Evolutionary conservation across 2,113 vertebrate species (phyloP), one percentile per base, ranked within the genome.

Genomic region (Leptobrachium leishanense): DNA sequence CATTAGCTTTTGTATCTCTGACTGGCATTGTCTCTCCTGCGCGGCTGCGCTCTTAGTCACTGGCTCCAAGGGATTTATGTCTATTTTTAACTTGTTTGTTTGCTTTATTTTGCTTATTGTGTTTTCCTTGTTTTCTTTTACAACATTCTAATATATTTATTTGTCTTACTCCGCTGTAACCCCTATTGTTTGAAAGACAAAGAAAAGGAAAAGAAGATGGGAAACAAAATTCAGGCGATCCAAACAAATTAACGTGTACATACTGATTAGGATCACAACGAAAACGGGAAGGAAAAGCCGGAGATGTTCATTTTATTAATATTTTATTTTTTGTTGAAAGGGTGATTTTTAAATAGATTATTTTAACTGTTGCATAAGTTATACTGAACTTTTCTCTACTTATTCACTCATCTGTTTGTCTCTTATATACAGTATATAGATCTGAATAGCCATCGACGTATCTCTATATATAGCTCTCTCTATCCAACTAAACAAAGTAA

Each of bases 131-230:
- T 2, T 75, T 76, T 76, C 50, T 53, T 79, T 54, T 73, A 12
- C 15, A 43, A 59, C 12, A 3, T n/a, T 44, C 72, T 64, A 64
- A 42, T 15, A 5, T 76, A 67, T 79, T 79, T 79, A 73, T 79
- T 79, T 79, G 77, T 73, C 15, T 20, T 66, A 44, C 31, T 54
- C 31, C 7, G 42, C 63, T 40, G 50, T 73, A 73, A 79, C 70
- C 70, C 72, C 63, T 43, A 79, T 79, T 79, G 77, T 79, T 73
- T 65, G 64, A 42, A 46, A 79, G 70, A 79, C 77, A 79, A 79
- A 79, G 77, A 73, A 44, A 63, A 79, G 77, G 77, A 79, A 79
- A 79, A 79, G 77, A 67, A 79, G 69, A 79, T 79, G 77, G 70
- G 77, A 79, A 79, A 79, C 70, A 73, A 59, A 54, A 72, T 54